Conservation (phyloP, 2,797 vertebrate species). For the Manis pentadactyla region DNA sequence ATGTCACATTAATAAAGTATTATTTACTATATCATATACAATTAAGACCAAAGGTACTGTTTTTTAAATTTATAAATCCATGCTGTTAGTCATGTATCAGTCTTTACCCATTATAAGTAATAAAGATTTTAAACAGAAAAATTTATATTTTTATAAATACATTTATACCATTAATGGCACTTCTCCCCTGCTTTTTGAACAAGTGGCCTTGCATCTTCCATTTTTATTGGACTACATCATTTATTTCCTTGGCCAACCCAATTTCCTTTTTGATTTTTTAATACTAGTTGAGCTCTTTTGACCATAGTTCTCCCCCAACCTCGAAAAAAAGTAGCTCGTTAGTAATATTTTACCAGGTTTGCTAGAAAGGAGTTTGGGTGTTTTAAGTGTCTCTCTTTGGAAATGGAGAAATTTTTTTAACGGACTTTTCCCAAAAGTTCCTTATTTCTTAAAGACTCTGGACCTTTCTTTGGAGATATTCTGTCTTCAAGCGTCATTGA, state of each 20-base stretch:
- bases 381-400: not conserved
- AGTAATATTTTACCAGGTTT: not conserved
- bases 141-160: not conserved
- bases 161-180: too few relatives aligned
- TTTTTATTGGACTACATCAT: not conserved
- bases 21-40: not conserved
- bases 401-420: not conserved
- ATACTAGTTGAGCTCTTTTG: not conserved
- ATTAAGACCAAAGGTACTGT: not conserved
- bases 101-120: not conserved
- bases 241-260: not conserved
- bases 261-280: not conserved
- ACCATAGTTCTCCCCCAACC: not conserved
- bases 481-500: accelerated
- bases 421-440: not conserved
- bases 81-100: not conserved
- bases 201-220: not conserved
- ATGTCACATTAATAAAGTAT: not conserved
- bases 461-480: not conserved
- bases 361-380: not conserved
- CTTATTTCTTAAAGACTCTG: not conserved
- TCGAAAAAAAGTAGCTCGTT: not conserved
- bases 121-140: not conserved
- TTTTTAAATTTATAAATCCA: not conserved
- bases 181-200: not conserved